phyloP scores from a whole-genome alignment of 1,140 invertebrate species.

The Agraylea sexmaculata region DNA sequence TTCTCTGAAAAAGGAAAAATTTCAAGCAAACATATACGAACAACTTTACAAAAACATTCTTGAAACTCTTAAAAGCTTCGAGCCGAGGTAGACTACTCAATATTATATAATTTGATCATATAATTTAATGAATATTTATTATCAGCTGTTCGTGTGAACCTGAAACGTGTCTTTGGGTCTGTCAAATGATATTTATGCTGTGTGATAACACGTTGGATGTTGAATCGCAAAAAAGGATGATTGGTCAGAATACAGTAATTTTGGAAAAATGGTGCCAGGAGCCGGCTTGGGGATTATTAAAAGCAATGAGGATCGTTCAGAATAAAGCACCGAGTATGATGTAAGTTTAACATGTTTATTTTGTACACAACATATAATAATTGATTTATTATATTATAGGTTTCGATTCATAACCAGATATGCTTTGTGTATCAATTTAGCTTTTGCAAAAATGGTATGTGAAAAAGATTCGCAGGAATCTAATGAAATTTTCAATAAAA shows the following conservation, averaged over 20 bases:
- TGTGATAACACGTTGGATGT: conserved; percentile 5
- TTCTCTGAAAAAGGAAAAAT: conserved; percentile 5
- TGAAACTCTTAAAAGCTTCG: conserved; percentile 10
- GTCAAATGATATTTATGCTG: conserved; percentile 9
- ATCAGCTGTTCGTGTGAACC: conserved; percentile 13
- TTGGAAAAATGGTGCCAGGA: conserved; percentile 18
- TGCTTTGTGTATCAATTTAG: conserved; percentile 8
- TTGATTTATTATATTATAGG: conserved; percentile 6
- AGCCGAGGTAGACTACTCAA: conserved; percentile 12
- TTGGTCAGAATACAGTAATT: conserved; percentile 7
- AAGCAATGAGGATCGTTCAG: conserved; percentile 11
- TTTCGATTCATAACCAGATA: conserved; percentile 16
- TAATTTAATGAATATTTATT: conserved; percentile 3
- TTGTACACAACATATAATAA: neutral
- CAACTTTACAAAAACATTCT: conserved; percentile 12
- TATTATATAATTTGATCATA: neutral
- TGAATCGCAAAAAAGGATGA: neutral
- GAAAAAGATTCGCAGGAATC: neutral
- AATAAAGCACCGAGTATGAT: conserved; percentile 10
- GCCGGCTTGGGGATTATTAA: conserved; percentile 14
- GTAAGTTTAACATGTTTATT: conserved; percentile 8
- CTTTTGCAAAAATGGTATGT: conserved; percentile 8
- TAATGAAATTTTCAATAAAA: conserved; percentile 1
- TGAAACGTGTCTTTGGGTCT: conserved; percentile 15
- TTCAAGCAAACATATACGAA: conserved; percentile 11